These are phyloP conservation scores for Neuroterus valhalla DNA, from an alignment of 1,140 invertebrate species.

Conservation along the genomic window DNA sequence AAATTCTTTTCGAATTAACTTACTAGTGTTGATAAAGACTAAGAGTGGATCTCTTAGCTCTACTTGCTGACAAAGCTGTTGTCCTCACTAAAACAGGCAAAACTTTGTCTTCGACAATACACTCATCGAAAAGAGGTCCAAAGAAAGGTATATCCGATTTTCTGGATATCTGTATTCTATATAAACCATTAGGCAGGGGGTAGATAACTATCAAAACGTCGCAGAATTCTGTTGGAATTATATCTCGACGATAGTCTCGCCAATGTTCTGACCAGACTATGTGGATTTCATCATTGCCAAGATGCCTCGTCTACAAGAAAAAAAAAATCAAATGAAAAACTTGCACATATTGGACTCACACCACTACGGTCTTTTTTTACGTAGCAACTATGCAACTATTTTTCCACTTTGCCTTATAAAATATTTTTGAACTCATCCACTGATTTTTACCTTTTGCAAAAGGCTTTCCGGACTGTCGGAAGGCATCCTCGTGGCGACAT, in stretches of 20 bases:
- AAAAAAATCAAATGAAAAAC: constrained; percentile 31
- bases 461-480: constrained; percentile 89
- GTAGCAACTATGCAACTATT: constrained; percentile 15
- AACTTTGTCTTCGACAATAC: constrained; percentile 88
- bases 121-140: constrained; percentile 96
- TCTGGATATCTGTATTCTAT: constrained; percentile 69
- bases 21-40: constrained; percentile 95
- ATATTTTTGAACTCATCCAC: no score
- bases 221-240: constrained; percentile 99
- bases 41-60: constrained; percentile 90
- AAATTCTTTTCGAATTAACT: constrained; percentile 57
- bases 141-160: constrained; percentile 90
- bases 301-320: constrained; percentile 87
- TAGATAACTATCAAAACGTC: constrained; percentile 99
- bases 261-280: constrained; percentile 99
- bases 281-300: constrained; percentile 99
- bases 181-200: constrained; percentile 84
- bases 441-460: constrained; percentile 85
- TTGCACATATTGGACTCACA: constrained; percentile 1
- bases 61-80: constrained; percentile 93
- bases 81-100: constrained; percentile 92
- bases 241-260: constrained; percentile 95
- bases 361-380: not conserved
- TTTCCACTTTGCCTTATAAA: constrained; percentile 19
- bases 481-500: constrained; percentile 98